phyloP scores from a whole-genome alignment of 2,888 invertebrate species.

The Operophtera brumata region DNA sequence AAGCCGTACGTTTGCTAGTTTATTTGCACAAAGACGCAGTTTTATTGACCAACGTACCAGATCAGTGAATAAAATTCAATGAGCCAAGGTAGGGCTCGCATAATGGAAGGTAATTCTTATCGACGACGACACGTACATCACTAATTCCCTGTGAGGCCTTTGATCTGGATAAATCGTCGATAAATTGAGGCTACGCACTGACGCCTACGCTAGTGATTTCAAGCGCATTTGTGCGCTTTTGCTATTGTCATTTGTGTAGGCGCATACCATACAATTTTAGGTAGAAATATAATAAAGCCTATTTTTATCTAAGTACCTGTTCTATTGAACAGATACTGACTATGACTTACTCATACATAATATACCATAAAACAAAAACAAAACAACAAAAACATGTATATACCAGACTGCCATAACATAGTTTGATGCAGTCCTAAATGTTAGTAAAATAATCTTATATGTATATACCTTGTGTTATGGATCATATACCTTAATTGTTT shows the following conservation, averaged over 20 bases:
- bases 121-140: slow-evolving; percentile 41
- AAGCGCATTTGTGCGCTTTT: slow-evolving; percentile 24
- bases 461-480: too few relatives aligned
- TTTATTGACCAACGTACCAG: neutral
- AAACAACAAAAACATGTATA: too few relatives aligned
- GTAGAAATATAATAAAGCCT: neutral
- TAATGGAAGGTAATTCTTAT: slow-evolving; percentile 47
- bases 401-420: neutral
- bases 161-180: slow-evolving; percentile 47
- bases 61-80: slow-evolving; percentile 6
- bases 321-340: neutral
- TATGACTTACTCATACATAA: too few relatives aligned
- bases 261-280: slow-evolving; percentile 16
- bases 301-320: neutral
- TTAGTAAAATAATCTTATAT: neutral
- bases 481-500: too few relatives aligned
- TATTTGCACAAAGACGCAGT: neutral
- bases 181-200: slow-evolving; percentile 23
- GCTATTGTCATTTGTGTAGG: slow-evolving; percentile 30
- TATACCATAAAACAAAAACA: too few relatives aligned
- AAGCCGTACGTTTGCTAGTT: too few relatives aligned
- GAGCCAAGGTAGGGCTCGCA: slow-evolving; percentile 18
- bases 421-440: neutral
- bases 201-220: slow-evolving; percentile 30
- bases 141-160: slow-evolving; percentile 39